Conservation (phyloP, 1,140 invertebrate species). For the Panulirus ornatus region DNA sequence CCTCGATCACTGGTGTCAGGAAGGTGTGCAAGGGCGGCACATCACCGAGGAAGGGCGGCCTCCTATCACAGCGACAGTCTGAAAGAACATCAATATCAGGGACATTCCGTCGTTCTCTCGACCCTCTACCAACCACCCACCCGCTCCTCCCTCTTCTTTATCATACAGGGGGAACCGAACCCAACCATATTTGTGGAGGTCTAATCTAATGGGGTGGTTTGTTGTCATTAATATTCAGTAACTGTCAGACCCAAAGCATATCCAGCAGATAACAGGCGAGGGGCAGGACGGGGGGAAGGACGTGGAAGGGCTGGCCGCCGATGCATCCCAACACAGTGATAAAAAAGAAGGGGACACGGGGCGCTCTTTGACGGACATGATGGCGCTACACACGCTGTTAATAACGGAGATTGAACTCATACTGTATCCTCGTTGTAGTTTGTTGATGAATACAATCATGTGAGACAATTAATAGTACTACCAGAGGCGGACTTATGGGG, state of each 20-base stretch:
- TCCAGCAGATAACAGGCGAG: slow-evolving; percentile 47
- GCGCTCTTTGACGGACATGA: slow-evolving; percentile 12
- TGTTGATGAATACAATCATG: slow-evolving; percentile 63
- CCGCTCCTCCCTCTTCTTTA: slow-evolving; percentile 45
- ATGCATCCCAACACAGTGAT: slow-evolving; percentile 7
- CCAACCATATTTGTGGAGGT: slow-evolving; percentile 56
- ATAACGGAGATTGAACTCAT: slow-evolving; percentile 56
- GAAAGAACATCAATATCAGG: background rate
- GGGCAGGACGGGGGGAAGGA: slow-evolving; percentile 3
- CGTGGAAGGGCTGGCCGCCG: background rate
- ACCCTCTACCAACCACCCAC: background rate
- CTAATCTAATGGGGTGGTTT: slow-evolving; percentile 67
- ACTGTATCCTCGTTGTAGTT: slow-evolving; percentile 39
- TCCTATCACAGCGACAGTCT: background rate
- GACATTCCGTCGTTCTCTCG: too few species aligned
- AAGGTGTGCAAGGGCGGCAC: background rate
- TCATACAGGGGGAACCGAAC: slow-evolving; percentile 33
- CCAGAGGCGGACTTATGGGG: slow-evolving; percentile 1
- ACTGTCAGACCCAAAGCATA: slow-evolving; percentile 58
- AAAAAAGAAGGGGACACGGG: slow-evolving; percentile 54
- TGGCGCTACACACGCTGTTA: slow-evolving; percentile 26
- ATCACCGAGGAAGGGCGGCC: background rate
- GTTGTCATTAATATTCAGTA: slow-evolving; percentile 67
- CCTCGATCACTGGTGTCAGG: too few species aligned
- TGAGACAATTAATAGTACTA: slow-evolving; percentile 63